Conservation (phyloP, 2,888 invertebrate species). For the Tyria jacobaeae region DNA sequence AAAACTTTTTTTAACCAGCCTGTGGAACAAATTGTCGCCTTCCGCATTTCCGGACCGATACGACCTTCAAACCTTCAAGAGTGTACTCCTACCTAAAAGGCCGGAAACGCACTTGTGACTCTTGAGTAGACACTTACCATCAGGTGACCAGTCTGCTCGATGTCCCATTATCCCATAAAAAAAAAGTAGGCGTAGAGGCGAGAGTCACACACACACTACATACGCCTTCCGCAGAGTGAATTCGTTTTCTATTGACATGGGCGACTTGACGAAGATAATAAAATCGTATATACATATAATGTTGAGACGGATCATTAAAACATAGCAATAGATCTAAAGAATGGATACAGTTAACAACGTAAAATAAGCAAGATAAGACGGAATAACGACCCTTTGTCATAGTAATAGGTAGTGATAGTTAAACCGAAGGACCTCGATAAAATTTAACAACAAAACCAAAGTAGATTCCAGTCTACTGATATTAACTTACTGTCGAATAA, state of each 20-base stretch:
- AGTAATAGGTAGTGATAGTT: conserved; percentile 35
- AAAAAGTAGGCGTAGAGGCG: too few relatives aligned
- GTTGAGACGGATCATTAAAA: conserved; percentile 19
- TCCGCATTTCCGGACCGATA: too few relatives aligned
- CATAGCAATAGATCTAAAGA: conserved; percentile 33
- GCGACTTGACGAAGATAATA: conserved; percentile 19
- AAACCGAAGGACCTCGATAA: conserved; percentile 16
- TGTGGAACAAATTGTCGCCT: too few relatives aligned
- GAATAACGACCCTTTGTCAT: conserved; percentile 46
- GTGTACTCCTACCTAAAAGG: too few relatives aligned
- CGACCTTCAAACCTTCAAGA: too few relatives aligned
- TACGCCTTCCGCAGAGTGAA: too few relatives aligned
- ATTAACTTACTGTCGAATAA: not conserved
- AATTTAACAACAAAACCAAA: conserved; percentile 31
- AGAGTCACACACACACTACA: too few relatives aligned
- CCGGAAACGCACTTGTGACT: too few relatives aligned
- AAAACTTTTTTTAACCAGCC: too few relatives aligned
- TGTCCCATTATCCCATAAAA: too few relatives aligned
- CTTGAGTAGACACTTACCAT: too few relatives aligned
- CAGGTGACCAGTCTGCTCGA: too few relatives aligned
- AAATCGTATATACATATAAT: conserved; percentile 23
- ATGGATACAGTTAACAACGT: conserved; percentile 41
- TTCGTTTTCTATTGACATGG: conserved; percentile 1
- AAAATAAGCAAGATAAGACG: conserved; percentile 46
- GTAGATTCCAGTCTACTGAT: conserved; percentile 10